Conservation (phyloP, 2,797 vertebrate species). For the Falco biarmicus region DNA sequence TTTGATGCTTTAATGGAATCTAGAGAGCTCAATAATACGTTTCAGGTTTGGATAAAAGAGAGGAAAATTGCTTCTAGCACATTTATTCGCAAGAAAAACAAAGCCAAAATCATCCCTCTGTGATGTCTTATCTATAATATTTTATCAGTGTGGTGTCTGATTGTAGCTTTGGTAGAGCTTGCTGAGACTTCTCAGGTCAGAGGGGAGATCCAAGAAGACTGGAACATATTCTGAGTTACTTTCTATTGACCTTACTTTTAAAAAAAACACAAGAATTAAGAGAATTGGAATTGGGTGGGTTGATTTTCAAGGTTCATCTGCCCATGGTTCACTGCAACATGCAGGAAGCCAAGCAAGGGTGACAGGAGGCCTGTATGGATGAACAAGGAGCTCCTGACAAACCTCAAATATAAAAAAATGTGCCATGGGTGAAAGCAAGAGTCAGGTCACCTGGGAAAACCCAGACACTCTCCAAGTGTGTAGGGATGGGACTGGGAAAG, state of each 20-base stretch:
- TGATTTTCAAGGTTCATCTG: neutral
- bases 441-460: neutral
- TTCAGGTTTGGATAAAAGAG: conserved; percentile 23
- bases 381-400: neutral
- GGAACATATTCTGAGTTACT: neutral
- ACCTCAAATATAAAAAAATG: neutral
- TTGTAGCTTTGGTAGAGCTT: neutral
- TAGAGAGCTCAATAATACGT: neutral
- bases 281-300: no score
- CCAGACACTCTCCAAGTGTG: neutral
- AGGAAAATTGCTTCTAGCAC: conserved; percentile 22
- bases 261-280: neutral
- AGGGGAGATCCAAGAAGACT: neutral
- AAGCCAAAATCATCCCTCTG: conserved; percentile 19
- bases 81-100: conserved; percentile 38
- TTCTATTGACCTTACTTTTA: neutral
- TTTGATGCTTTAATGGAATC: conserved; percentile 35
- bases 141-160: neutral
- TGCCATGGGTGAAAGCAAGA: neutral
- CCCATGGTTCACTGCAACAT: accelerated
- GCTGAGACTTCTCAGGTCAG: neutral
- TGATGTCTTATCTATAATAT: neutral
- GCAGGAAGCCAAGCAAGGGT: neutral
- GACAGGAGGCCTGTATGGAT: neutral
- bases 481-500: neutral